A percentile compares a stretch with the other conserved stretches of the same genome.
Evolutionary conservation across 2,797 vertebrate genomes (phyloP).

Genomic region (Mus minutoides): DNA sequence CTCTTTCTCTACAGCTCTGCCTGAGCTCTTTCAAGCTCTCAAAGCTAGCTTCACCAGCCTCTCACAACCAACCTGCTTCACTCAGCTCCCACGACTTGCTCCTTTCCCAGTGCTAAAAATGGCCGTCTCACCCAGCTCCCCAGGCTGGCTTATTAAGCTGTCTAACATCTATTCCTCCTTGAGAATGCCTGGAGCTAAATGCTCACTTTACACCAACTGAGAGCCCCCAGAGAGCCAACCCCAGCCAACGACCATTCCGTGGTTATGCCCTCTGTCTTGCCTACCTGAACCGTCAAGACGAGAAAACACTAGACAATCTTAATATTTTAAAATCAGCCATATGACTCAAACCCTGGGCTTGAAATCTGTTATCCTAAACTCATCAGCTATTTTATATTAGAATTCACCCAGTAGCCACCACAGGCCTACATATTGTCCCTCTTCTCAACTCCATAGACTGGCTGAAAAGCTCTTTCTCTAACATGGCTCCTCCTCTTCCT

Average conservation of each 20-base stretch:
- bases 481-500: background rate
- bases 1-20: background rate
- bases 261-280: background rate
- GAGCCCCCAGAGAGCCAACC: background rate
- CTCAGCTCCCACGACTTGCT: background rate
- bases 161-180: accelerated
- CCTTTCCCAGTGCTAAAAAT: background rate
- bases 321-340: background rate
- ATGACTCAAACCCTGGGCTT: background rate
- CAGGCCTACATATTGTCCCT: background rate
- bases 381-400: background rate
- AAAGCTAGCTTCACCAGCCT: background rate
- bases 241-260: background rate
- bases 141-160: background rate
- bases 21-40: background rate
- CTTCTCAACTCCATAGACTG: background rate
- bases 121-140: background rate
- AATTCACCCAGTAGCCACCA: background rate
- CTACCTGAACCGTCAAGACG: background rate
- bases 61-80: background rate
- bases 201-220: background rate
- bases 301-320: background rate
- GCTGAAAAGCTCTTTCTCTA: background rate
- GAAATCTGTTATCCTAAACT: background rate
- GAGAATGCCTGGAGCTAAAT: background rate